These are phyloP conservation scores for Lanius ludovicianus DNA, from an alignment of 2,113 vertebrate genomes.

Conservation along the genomic window DNA sequence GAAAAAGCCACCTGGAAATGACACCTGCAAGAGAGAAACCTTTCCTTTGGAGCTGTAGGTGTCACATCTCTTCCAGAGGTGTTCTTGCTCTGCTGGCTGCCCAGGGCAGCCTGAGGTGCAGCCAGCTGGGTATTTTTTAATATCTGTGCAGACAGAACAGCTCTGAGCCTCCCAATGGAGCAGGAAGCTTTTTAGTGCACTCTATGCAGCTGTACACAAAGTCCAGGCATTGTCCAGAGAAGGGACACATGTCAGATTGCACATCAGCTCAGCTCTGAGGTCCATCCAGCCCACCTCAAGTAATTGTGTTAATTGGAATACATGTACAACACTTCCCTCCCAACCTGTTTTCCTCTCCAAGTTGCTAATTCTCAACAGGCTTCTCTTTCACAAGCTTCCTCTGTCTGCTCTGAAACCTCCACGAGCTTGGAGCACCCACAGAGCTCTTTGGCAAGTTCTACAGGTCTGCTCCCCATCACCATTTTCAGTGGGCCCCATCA, in stretches of 20 bases:
- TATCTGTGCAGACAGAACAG: background rate
- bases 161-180: background rate
- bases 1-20: background rate
- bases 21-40: background rate
- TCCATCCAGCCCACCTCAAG: background rate
- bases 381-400: background rate
- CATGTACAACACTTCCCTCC: background rate
- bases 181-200: background rate
- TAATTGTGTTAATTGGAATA: background rate
- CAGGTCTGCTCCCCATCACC: background rate
- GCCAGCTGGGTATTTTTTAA: background rate
- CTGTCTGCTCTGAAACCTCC: background rate
- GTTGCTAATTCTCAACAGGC: background rate
- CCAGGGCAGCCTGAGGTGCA: background rate
- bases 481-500: background rate
- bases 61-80: background rate
- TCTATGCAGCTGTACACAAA: background rate
- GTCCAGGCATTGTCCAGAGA: background rate
- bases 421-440: background rate
- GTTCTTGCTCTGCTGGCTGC: background rate
- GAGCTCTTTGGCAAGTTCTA: background rate
- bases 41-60: background rate
- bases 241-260: background rate
- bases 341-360: background rate
- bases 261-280: background rate